These are phyloP conservation scores for Serilophus lunatus DNA, from an alignment of 2,113 vertebrate genomes.

Conservation along the genomic window DNA sequence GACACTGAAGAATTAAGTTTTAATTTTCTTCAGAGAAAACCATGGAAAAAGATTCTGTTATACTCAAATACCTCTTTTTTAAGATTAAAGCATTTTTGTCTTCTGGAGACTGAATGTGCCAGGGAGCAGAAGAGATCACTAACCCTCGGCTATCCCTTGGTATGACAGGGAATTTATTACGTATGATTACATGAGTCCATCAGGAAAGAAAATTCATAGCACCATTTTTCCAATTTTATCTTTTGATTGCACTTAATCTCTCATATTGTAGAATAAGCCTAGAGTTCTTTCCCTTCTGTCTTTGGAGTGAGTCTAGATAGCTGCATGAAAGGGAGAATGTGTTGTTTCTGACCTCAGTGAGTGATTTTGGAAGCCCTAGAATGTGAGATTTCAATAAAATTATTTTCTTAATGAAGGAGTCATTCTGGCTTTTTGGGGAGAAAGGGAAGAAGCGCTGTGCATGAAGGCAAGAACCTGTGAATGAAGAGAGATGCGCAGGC, in stretches of 20 bases:
- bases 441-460: not conserved
- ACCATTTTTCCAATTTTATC: not conserved
- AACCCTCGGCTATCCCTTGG: not conserved
- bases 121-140: not conserved
- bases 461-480: not conserved
- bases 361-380: not conserved
- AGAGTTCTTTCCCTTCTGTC: not conserved
- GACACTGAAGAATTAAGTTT: not conserved
- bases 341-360: not conserved
- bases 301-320: not conserved
- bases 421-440: not conserved
- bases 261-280: not conserved
- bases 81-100: not conserved
- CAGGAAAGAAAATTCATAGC: not conserved
- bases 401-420: not conserved
- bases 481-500: not conserved
- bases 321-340: not conserved
- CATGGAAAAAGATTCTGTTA: not conserved
- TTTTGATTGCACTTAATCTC: not conserved
- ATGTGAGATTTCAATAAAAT: not conserved
- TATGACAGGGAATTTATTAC: not conserved
- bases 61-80: not conserved
- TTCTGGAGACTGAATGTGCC: not conserved
- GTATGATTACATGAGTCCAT: not conserved
- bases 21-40: not conserved